Evolutionary conservation across 2,113 vertebrate species (phyloP).

Genomic region (Rhadina sibilatrix): DNA sequence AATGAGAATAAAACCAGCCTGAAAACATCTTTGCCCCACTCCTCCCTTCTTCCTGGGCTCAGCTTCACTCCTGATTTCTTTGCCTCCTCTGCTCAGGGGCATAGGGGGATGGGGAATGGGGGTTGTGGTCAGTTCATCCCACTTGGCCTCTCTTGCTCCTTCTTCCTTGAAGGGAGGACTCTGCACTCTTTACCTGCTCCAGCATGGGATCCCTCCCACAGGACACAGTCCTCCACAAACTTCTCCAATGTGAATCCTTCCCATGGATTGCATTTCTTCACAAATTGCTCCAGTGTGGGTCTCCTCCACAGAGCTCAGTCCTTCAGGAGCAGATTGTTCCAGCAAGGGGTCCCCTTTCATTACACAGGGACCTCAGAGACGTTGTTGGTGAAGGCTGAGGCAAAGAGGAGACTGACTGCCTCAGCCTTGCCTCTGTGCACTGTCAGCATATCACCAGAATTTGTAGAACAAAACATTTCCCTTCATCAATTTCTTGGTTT

Average conservation of each 20-base stretch:
- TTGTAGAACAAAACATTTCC: background rate
- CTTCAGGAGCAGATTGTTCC: background rate
- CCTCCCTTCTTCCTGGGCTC: background rate
- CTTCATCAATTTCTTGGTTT: background rate
- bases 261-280: background rate
- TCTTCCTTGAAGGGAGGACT: background rate
- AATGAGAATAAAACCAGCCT: background rate
- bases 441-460: background rate
- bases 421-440: background rate
- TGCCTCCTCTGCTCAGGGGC: background rate
- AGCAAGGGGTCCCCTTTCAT: background rate
- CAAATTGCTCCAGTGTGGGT: no score
- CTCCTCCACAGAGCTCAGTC: accelerated
- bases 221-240: background rate
- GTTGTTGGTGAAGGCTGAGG: background rate
- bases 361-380: background rate
- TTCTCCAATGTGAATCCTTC: background rate
- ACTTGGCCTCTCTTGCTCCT: background rate
- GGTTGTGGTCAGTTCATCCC: background rate
- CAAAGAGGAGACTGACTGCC: background rate
- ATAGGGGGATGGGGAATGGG: background rate
- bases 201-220: background rate
- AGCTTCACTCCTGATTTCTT: background rate
- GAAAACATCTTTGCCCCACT: background rate
- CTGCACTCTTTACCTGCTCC: background rate